Base-by-base conservation (phyloP, 2,888 invertebrate genomes). In the Callinectes sapidus region DNA sequence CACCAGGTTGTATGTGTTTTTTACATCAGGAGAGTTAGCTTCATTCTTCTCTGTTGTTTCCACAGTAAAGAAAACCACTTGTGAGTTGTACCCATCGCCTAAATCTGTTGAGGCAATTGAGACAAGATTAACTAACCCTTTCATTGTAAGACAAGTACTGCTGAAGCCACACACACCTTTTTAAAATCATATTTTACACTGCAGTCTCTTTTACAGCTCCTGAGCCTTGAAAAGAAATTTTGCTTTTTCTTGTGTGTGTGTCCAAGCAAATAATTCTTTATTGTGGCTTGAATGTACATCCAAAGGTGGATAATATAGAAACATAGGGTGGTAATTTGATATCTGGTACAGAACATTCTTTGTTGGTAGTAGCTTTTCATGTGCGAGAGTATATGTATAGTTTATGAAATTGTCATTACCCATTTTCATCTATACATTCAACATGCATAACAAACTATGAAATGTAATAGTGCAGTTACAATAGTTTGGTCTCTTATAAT, bases 51-150 rank as follows among this genome's bases (percentile, higher is more conserved):
- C 48, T 0, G 77, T 66, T 1, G 48, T 71, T 71, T 42, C 89
- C 3, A 88, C 92, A 23, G 85, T 90, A 66, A 94, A 32, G 23
- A 61, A 42, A 89, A 93, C 92, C 85, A 94, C 89, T 39, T 94
- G 93, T 1, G 94, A 91, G 90, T 94, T 93, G 87, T 93, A 94
- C 14, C 92, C 92, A 87, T 94, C 94, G 3, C 94, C 93, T 6
- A 92, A 91, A 10, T 85, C 87, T 39, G 93, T 77, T 42, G 92
- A 91, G 91, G 87, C 3, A 89, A 92, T 28, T 32, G 28, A 81
- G 54, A 91, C 71, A 14, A 54, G 16, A 61, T 28, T 35, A 13
- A 23, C 14, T 35, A 13, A 23, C 14, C 88, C 23, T 87, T 87
- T 39, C 16, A 86, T 16, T 35, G n/a, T 8, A 28, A 16, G 2